phyloP scores from a whole-genome alignment of 2,888 invertebrate genomes.

The Coleophora flavipennella region DNA sequence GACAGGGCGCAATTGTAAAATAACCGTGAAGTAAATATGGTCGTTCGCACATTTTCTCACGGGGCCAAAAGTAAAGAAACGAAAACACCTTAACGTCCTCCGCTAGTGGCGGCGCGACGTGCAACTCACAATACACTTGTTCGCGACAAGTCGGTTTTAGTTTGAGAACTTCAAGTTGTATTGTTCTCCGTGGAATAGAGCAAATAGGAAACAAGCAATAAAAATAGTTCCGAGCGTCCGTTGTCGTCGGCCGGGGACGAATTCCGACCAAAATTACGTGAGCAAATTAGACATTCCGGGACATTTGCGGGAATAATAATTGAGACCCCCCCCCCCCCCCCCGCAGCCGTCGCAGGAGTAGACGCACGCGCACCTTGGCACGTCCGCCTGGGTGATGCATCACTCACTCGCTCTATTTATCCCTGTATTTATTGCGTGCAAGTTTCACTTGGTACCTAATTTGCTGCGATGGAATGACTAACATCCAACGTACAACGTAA shows the following conservation, averaged over 20 bases:
- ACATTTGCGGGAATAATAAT: conserved; percentile 62
- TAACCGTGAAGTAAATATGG: conserved; percentile 21
- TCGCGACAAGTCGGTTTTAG: conserved; percentile 52
- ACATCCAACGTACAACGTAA: too few relatives aligned
- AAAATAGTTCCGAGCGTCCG: conserved; percentile 65
- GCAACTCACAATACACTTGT: conserved; percentile 62
- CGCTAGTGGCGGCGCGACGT: conserved; percentile 35
- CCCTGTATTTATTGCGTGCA: too few relatives aligned
- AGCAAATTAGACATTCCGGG: conserved; percentile 70
- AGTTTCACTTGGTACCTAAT: too few relatives aligned
- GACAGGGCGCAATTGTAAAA: conserved; percentile 8
- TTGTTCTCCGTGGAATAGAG: conserved; percentile 54
- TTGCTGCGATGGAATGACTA: too few relatives aligned
- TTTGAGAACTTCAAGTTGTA: conserved; percentile 55
- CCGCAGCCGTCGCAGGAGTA: conserved; percentile 16
- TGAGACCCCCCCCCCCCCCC: conserved; percentile 49
- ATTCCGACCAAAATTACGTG: conserved; percentile 69
- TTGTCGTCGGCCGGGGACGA: conserved; percentile 44
- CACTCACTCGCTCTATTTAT: conserved; percentile 1
- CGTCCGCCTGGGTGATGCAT: conserved; percentile 8
- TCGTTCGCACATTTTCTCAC: conserved; percentile 33
- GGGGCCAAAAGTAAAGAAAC: conserved; percentile 28
- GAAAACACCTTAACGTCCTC: conserved; percentile 13
- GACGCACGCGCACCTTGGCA: conserved; percentile 6
- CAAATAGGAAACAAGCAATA: conserved; percentile 69